phyloP scores from a whole-genome alignment of 2,888 invertebrate species.

The Chloroclysta siterata region DNA sequence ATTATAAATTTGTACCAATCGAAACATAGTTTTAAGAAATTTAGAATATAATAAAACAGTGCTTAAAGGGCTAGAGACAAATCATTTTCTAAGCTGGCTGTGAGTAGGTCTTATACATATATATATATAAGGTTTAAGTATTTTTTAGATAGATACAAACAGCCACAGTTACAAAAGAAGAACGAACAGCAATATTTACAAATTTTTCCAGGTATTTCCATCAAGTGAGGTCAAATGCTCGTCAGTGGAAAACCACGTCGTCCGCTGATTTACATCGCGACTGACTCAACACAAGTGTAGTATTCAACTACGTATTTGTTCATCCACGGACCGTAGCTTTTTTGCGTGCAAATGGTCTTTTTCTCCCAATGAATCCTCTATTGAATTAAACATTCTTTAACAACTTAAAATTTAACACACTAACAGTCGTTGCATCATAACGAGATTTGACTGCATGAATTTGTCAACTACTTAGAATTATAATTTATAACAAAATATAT shows the following conservation, averaged over 20 bases:
- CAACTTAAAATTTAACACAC: constrained; percentile 39
- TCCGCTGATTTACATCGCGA: constrained; percentile 21
- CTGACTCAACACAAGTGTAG: constrained; percentile 41
- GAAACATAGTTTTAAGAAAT: background rate
- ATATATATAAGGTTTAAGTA: too few species aligned
- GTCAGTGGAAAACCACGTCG: constrained; percentile 22
- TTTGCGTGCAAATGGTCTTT: constrained; percentile 62
- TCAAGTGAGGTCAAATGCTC: constrained; percentile 19
- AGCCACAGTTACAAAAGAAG: background rate
- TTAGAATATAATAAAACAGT: background rate
- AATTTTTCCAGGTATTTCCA: constrained; percentile 26
- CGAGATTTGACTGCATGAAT: constrained; percentile 88
- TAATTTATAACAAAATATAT: constrained; percentile 48
- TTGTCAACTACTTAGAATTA: constrained; percentile 38
- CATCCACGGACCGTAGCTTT: constrained; percentile 40
- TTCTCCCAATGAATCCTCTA: constrained; percentile 56
- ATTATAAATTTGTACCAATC: background rate
- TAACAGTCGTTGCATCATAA: constrained; percentile 79
- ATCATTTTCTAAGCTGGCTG: too few species aligned
- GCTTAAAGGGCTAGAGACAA: too few species aligned
- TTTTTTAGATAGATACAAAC: too few species aligned
- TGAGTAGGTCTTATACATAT: too few species aligned
- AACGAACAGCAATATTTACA: constrained; percentile 19
- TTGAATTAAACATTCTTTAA: constrained; percentile 23
- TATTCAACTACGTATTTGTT: constrained; percentile 48